Percentiles rank a stretch among this genome's conserved stretches.
Evolutionary conservation across 1,140 invertebrate genomes (phyloP).

Genomic region (Tribolium castaneum): DNA sequence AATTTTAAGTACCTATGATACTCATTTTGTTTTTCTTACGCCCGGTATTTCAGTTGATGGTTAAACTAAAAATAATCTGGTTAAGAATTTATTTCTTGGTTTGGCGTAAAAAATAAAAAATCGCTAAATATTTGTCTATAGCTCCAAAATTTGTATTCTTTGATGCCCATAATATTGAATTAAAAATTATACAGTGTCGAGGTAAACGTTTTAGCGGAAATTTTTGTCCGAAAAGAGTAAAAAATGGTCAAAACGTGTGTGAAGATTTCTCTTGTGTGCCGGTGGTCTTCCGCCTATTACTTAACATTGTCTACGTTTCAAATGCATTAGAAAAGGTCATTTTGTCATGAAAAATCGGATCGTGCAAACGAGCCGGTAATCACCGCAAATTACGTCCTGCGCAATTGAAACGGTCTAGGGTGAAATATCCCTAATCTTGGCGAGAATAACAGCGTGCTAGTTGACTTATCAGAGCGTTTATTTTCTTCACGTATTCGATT

Average conservation of each 20-base stretch:
- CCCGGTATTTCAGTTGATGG: too few species aligned
- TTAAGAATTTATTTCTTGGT: too few species aligned
- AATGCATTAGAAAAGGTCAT: neutral
- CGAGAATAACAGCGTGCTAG: conserved; percentile 34
- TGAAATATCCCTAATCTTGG: conserved; percentile 38
- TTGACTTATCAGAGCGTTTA: conserved; percentile 9
- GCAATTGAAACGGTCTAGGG: conserved; percentile 37
- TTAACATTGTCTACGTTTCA: neutral
- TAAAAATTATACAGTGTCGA: too few species aligned
- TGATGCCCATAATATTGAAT: too few species aligned
- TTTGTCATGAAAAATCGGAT: neutral
- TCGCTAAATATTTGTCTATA: too few species aligned
- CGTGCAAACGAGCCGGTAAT: conserved; percentile 35
- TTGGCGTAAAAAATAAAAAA: too few species aligned
- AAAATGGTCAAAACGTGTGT: neutral
- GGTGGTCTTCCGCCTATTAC: neutral
- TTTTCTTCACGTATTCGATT: neutral
- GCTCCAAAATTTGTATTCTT: too few species aligned
- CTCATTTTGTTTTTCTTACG: too few species aligned
- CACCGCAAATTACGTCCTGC: conserved; percentile 28
- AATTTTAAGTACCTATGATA: too few species aligned
- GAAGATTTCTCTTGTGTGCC: neutral
- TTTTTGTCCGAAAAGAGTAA: neutral
- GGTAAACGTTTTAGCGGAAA: too few species aligned
- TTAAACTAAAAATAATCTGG: too few species aligned